Conservation (phyloP, 2,113 vertebrate species). For the Corynorhinus townsendii region DNA sequence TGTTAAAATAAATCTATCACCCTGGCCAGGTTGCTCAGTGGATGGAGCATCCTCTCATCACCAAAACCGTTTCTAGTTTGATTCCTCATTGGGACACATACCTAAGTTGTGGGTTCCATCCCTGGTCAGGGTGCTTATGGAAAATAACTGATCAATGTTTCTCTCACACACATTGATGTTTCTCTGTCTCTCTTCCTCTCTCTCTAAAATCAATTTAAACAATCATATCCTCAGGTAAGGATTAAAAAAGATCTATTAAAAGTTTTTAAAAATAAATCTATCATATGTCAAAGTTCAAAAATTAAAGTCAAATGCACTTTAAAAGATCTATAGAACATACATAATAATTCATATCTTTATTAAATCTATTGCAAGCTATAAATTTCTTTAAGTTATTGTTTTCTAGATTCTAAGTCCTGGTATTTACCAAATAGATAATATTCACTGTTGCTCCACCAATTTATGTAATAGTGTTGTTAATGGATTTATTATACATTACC, state of each 20-base stretch:
- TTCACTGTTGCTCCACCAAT: background rate
- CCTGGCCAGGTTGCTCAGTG: background rate
- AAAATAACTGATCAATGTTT: background rate
- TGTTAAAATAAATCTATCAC: constrained; percentile 10
- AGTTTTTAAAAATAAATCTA: background rate
- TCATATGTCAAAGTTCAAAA: background rate
- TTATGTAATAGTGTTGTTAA: background rate
- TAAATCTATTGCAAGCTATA: background rate
- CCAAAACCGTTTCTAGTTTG: background rate
- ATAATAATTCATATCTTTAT: background rate
- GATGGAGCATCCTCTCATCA: background rate
- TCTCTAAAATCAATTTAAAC: background rate
- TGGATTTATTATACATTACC: background rate
- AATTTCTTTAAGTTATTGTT: background rate
- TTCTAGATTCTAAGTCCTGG: background rate
- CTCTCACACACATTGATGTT: no score
- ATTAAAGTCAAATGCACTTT: background rate
- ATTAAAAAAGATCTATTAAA: no score
- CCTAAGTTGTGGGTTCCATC: background rate
- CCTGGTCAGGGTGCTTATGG: background rate
- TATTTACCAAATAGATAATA: background rate
- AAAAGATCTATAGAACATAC: background rate
- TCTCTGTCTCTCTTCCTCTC: background rate
- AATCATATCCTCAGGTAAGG: no score
- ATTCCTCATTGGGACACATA: background rate